phyloP scores from a whole-genome alignment of 2,888 invertebrate genomes.

The Lycophotia porphyrea region DNA sequence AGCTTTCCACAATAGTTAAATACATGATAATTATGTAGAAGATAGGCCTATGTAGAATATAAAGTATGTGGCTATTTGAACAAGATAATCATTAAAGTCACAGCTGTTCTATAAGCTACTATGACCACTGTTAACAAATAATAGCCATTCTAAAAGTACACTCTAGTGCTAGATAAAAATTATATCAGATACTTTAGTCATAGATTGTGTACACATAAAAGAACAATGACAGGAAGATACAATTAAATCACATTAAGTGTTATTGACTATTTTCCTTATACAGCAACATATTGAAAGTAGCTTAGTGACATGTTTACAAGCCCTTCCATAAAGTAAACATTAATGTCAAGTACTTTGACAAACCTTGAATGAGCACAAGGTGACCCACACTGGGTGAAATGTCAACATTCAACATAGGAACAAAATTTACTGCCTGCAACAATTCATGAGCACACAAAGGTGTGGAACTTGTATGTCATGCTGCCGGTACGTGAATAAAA shows the following conservation, averaged over 20 bases:
- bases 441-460: conserved; percentile 79
- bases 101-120: conserved; percentile 11
- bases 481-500: conserved; percentile 81
- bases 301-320: conserved; percentile 72
- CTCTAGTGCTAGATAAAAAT: conserved; percentile 31
- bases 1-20: background rate
- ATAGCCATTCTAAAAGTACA: conserved; percentile 1
- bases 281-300: conserved; percentile 78
- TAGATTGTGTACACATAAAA: conserved; percentile 57
- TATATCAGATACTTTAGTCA: conserved; percentile 35
- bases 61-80: conserved; percentile 3
- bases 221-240: conserved; percentile 72
- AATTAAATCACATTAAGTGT: conserved; percentile 64
- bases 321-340: conserved; percentile 76
- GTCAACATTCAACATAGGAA: conserved; percentile 85
- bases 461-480: conserved; percentile 80
- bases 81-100: background rate
- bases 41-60: conserved; percentile 1
- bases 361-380: conserved; percentile 87
- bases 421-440: conserved; percentile 74
- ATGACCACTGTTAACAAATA: conserved; percentile 15
- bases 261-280: conserved; percentile 75
- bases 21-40: conserved; percentile 19
- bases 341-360: conserved; percentile 85
- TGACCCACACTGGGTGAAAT: conserved; percentile 87